phyloP scores from a whole-genome alignment of 2,797 vertebrate genomes.

The Hydrophis major region DNA sequence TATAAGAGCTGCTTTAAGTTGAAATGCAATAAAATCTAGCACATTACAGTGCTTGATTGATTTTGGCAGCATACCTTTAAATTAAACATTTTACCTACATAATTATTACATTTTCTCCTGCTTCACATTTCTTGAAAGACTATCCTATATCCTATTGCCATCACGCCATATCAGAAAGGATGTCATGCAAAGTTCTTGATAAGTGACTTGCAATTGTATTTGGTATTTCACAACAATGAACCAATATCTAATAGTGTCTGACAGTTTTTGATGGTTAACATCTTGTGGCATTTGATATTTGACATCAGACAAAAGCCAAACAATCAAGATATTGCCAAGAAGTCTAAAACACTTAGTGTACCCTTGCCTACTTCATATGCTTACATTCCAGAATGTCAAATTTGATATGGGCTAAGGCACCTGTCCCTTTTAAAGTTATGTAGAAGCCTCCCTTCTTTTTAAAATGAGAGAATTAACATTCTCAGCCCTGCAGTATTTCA shows the following conservation, averaged over 20 bases:
- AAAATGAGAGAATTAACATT: neutral
- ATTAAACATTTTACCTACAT: neutral
- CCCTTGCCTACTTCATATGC: neutral
- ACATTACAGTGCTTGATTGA: neutral
- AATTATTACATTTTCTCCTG: neutral
- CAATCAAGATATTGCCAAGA: slow-evolving; percentile 8
- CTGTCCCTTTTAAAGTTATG: neutral
- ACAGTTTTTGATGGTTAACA: slow-evolving; percentile 21
- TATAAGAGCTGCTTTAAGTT: neutral
- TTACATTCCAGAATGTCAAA: neutral
- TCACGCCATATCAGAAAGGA: neutral
- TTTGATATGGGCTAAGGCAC: neutral
- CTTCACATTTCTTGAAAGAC: neutral
- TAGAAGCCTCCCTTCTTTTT: neutral
- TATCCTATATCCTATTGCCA: neutral
- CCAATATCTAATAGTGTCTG: slow-evolving; percentile 7
- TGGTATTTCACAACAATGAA: neutral
- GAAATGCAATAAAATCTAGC: neutral
- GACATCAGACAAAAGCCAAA: slow-evolving; percentile 1
- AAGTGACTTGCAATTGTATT: neutral
- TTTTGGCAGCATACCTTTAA: neutral
- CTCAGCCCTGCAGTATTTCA: neutral
- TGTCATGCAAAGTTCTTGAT: neutral
- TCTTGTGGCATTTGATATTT: slow-evolving; percentile 6
- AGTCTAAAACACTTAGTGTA: neutral